Conservation (phyloP, 2,888 invertebrate species). For the Tinea pellionella region DNA sequence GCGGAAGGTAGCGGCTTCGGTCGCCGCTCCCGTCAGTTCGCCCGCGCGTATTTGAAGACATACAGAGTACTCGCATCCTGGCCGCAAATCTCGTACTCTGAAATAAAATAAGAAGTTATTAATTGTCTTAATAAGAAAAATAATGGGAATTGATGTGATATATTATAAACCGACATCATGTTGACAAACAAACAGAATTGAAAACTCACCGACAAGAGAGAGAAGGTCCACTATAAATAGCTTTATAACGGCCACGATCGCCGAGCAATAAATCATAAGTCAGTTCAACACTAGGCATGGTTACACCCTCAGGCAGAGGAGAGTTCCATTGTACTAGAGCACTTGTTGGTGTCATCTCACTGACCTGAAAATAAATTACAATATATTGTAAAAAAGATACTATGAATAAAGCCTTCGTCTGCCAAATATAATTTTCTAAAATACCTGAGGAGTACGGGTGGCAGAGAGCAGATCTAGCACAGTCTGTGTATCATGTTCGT, state of each 20-base stretch:
- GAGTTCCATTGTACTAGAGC: slow-evolving; percentile 88
- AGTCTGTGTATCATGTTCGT: slow-evolving; percentile 76
- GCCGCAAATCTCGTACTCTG: slow-evolving; percentile 83
- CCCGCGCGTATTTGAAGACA: slow-evolving; percentile 83
- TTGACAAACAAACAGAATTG: too few species aligned
- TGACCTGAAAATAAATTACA: slow-evolving; percentile 74
- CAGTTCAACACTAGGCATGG: slow-evolving; percentile 66
- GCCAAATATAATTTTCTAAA: too few species aligned
- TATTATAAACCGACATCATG: too few species aligned
- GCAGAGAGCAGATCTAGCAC: slow-evolving; percentile 79
- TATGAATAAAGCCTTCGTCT: not conserved
- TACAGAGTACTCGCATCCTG: slow-evolving; percentile 89
- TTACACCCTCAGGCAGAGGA: slow-evolving; percentile 58
- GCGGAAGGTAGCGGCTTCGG: slow-evolving; percentile 82
- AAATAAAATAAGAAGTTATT: slow-evolving; percentile 3
- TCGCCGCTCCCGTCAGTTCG: slow-evolving; percentile 78
- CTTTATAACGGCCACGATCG: slow-evolving; percentile 87
- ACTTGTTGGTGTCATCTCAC: slow-evolving; percentile 84
- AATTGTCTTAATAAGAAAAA: not conserved
- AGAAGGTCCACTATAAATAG: slow-evolving; percentile 82
- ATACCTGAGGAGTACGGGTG: slow-evolving; percentile 79
- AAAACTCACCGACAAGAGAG: slow-evolving; percentile 74
- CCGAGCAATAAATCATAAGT: slow-evolving; percentile 85
- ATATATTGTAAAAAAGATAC: not conserved
- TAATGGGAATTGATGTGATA: not conserved